Base-by-base conservation (phyloP, 2,797 vertebrate genomes). In the Sebastes goodei region DNA sequence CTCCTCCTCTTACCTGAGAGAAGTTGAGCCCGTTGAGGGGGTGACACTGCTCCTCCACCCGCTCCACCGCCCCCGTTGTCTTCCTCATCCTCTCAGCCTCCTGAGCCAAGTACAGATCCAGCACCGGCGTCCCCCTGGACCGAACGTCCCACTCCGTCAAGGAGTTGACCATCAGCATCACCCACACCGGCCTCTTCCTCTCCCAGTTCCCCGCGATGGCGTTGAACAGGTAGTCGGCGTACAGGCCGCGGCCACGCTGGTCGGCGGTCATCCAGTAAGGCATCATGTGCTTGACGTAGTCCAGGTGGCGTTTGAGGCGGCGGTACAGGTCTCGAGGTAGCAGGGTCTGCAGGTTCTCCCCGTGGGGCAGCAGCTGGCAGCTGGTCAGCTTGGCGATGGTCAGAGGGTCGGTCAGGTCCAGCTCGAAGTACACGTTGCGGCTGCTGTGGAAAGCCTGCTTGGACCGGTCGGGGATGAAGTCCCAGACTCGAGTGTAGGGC, bases 121-220 rank as follows among this genome's bases (percentile, higher is more conserved):
- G 90, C 23, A 98, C 96, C 0, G 97, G 97, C 4, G 97, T 96
- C 0, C 98, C 97, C 15, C 96, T 92, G 0, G 96, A 97, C 81
- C 97, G 96, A 30, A 97, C 94, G 74, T 97, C 97, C 71, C 95
- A 96, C 86, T 99, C 96, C 0, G 97, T 98, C 92, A 98, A 84
- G 0, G 97, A 98, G 92, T 97, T 98, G 76, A 98, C 97, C 97
- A 97, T 98, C 84, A 98, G 94, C 97, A 98, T 98, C 79, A 97
- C 97, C 98, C 97, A 98, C 55, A 98, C 94, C 0, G 97, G 97
- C 82, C 96, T 95, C 86, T 97, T 98, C 78, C 95, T 87, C 87
- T 98, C 97, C 97, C 97, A 98, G 94, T 97, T 98, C 6, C 97
- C 97, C 0, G 96, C 96, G 1, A 98, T 98, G 60, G 97, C 97